Evolutionary conservation across 2,797 vertebrate genomes (phyloP).

Genomic region (Spea hammondii): DNA sequence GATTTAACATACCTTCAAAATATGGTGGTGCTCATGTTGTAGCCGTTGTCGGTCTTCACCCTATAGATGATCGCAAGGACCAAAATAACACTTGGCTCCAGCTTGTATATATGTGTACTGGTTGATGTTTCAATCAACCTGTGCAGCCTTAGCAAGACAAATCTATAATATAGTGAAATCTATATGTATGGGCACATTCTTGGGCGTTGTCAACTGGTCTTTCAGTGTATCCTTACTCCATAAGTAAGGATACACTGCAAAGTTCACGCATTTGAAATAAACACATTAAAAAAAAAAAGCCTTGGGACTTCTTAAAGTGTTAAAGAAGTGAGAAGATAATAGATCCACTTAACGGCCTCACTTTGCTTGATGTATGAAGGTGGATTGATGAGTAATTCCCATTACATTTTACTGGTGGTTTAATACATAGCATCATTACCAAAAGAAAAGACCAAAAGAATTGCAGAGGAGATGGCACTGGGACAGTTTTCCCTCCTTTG

Average conservation of each 20-base stretch:
- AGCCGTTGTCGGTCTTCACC: too few species aligned
- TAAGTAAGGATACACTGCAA: constrained; percentile 19
- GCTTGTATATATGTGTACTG: too few species aligned
- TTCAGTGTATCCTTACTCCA: too few species aligned
- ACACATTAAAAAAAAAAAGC: constrained; percentile 56
- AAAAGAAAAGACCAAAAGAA: constrained; percentile 79
- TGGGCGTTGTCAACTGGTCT: too few species aligned
- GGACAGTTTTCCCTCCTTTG: constrained; percentile 67
- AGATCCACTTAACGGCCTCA: constrained; percentile 79
- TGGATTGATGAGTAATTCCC: constrained; percentile 76
- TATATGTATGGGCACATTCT: too few species aligned
- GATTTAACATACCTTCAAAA: too few species aligned
- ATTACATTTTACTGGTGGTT: constrained; percentile 86
- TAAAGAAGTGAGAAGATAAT: constrained; percentile 73
- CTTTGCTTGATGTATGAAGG: constrained; percentile 84
- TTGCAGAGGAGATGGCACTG: constrained; percentile 66
- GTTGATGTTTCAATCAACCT: too few species aligned
- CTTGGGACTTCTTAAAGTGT: constrained; percentile 60
- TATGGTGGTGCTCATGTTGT: too few species aligned
- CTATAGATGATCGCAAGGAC: too few species aligned
- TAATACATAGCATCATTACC: constrained; percentile 84
- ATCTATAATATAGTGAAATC: too few species aligned
- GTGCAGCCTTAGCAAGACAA: too few species aligned
- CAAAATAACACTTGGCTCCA: too few species aligned
- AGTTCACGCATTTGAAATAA: constrained; percentile 51